Evolutionary conservation across 2,113 vertebrate genomes (phyloP), one percentile per base, ranked within the genome.

Genomic region (Tympanuchus pallidicinctus): DNA sequence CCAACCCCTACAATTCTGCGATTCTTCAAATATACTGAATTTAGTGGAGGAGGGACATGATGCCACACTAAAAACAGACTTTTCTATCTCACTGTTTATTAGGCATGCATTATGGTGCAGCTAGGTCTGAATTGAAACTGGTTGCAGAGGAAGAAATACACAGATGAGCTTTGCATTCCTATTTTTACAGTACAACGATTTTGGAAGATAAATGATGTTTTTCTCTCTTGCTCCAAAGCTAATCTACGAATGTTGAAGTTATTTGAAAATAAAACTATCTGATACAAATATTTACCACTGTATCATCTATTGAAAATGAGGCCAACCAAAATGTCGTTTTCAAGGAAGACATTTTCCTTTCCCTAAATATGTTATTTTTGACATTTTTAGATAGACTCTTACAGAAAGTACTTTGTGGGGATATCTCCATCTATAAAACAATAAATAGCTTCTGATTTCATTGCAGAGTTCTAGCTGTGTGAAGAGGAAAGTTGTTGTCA

Each of bases 401-500:
- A 6, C 16, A 85, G 1, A 40, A 87, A 80, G n/a, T 73, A 25
- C 76, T 91, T 64, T 2, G 1, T 70, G 19, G 59, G 13, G 22
- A 42, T 30, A 32, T 6, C 16, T 82, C 38, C 32, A n/a, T 22
- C 43, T 60, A 8, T 40, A n/a, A 77, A 59, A 15, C 36, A 66
- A 9, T 73, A 80, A 85, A 10, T 38, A 25, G 8, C 20, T 59
- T 92, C 40, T 90, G 64, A 5, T 27, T 90, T 57, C 14, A 57
- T 87, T 82, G 67, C 83, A 97, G 96, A 72, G 81, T 61, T 95
- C 96, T 72, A 90, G 90, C 20, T 97, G 96, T 78, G 34, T 34
- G 80, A 93, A 91, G 10, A 96, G 67, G 91, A 97, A 94, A 70
- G 64, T 90, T 77, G 24, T 95, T 90, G 77, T 80, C 38, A 59